Evolutionary conservation across 2,113 vertebrate genomes (phyloP), one percentile per base, ranked within the genome.

Genomic region (Dryoscopus gambensis): DNA sequence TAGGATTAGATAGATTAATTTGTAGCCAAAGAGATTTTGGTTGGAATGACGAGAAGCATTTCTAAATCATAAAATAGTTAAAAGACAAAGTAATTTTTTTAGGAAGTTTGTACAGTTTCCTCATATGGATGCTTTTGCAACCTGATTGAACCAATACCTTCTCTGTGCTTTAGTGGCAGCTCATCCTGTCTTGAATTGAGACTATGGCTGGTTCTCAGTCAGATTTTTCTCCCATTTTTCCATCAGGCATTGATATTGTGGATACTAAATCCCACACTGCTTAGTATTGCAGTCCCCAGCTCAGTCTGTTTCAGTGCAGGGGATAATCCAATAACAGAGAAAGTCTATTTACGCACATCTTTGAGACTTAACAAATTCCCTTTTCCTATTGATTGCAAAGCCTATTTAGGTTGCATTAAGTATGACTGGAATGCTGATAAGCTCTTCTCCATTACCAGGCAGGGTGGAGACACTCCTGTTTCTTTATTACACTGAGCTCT

Each of bases 311-410:
- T 71, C 40, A 79, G 15, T 53, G 57, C 65, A 82, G 69, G 92
- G 52, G 77, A 90, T 94, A 87, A 84, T 90, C 62, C 57, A 93
- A 46, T 89, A 94, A 53, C 79, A 83, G 82, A 73, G 74, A 67
- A 82, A 69, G 75, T 91, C 92, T 85, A 68, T 93, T 87, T 95
- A 67, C 0, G 8, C 57, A 76, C 88, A 68, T 84, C 65, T 93
- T 89, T n/a, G 49, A 89, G 84, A 65, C 53, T 83, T 85, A 91
- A 82, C 56, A 94, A 87, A 91, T 95, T 76, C 64, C 33, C 31
- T 49, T 95, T 95, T 90, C 46, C 62, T 53, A 73, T 56, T 88
- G 78, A 85, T 82, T 90, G 78, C 53, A 83, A 73, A 90, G 88
- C 82, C 46, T 88, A 37, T 87, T 93, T 35, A 67, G 86, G 44